Evolutionary conservation across 2,113 vertebrate species (phyloP), one percentile per base, ranked within the genome.

Genomic region (Ochotona princeps): DNA sequence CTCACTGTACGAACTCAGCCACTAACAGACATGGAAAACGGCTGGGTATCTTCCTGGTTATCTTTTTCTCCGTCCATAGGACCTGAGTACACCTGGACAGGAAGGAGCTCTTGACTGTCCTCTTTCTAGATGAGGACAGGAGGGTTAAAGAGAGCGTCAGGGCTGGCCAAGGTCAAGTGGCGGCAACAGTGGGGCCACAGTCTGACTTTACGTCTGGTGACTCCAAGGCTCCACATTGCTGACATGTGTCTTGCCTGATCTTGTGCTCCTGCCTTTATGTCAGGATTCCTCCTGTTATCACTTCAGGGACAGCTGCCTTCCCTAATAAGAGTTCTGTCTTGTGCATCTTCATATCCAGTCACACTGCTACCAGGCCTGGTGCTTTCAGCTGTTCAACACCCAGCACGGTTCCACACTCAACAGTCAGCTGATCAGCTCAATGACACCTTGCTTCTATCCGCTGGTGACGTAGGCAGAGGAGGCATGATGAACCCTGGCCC

Each of bases 401-500:
- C 51, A 61, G 1, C 57, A 13, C 7, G 32, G 6, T 18, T 49
- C 85, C 9, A n/a, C 25, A 17, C 84, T 74, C 51, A 15, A 18
- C 78, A 25, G 15, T 14, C 6, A 86, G 15, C 23, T 18, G 23
- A 8, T 54, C 67, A 74, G 57, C 49, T n/a, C 30, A 67, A 47
- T 44, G 20, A 35, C 11, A 4, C 44, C 2, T 0, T 0, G 2
- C 21, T 2, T 20, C 47, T 10, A 21, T 51, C 61, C 38, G 18
- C 2, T 4, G 18, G 21, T 38, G 30, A 12, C 3, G 2, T 26
- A 49, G 67, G 13, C 35, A 69, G 49, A 60, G 5, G 2, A 6
- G 35, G 7, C 18, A 26, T 1, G 7, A 26, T 28, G n/a, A 7
- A 2, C 44, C 47, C 0, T 18, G 0, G 14, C 13, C 3, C 28